Evolutionary conservation across 64 coral and sea anemone genomes (phyloP).

Genomic region (Actinia tenebrosa): DNA sequence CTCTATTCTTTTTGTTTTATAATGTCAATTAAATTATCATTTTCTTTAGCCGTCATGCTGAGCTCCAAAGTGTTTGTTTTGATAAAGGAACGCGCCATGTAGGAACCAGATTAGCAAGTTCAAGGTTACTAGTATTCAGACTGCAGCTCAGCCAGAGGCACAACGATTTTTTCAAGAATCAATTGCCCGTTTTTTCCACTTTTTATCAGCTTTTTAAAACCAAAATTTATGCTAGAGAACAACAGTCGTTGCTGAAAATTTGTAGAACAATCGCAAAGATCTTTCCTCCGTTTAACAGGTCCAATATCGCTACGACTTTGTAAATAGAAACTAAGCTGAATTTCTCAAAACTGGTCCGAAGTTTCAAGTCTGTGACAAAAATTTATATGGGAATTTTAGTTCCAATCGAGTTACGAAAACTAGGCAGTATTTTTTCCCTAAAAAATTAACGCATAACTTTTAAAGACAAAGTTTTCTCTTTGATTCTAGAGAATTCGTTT

Average conservation of each 20-base stretch:
- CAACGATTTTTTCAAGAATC: background rate
- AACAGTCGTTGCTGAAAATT: background rate
- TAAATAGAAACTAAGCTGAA: too few relatives aligned
- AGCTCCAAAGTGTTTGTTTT: background rate
- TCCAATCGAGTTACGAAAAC: too few relatives aligned
- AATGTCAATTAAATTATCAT: background rate
- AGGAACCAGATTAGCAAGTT: background rate
- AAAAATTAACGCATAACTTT: too few relatives aligned
- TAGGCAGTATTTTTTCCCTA: too few relatives aligned
- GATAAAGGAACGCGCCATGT: background rate
- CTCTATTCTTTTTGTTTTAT: background rate
- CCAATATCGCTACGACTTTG: too few relatives aligned
- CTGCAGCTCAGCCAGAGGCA: background rate
- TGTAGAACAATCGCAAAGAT: background rate
- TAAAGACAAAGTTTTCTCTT: too few relatives aligned
- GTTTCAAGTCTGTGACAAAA: too few relatives aligned
- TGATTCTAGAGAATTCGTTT: too few relatives aligned
- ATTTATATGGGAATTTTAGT: too few relatives aligned
- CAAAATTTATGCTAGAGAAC: too few relatives aligned
- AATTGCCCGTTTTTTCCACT: background rate
- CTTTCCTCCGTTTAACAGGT: too few relatives aligned
- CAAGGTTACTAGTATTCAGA: background rate
- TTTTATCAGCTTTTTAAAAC: background rate
- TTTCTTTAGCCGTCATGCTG: slow-evolving; percentile 1
- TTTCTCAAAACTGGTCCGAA: too few relatives aligned